Base-by-base conservation (phyloP, 92 coral and sea anemone genomes). In the Ricordea florida region DNA sequence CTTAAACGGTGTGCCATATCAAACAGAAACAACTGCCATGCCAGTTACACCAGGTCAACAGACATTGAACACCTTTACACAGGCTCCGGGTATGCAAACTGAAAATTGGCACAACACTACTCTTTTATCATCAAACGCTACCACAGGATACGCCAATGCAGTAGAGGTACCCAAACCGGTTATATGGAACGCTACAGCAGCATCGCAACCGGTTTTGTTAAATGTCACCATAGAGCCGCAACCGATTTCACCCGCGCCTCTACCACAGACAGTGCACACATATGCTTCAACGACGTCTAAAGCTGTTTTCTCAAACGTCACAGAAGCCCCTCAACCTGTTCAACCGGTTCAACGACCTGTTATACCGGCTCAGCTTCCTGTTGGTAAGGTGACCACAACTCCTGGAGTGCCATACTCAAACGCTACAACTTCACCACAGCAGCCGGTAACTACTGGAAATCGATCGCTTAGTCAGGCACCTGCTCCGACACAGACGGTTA, bases 21-120 rank as follows among this genome's bases (percentile, higher is more conserved):
- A 60, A 26, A 15, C 40, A 38, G 66, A 41, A 16, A 43, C 38
- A 3, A 52, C 65, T n/a, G 38, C 53, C 27, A 16, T 52, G 64
- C 65, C 76, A 40, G 26, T 48, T 14, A 67, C 74, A 33, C 74
- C 53, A 0, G 66, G 65, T 70, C 66, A 53, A 24, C 77, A 53
- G 65, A 18, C n/a, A n/a, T n/a, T n/a, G n/a, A n/a, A n/a, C n/a
- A n/a, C n/a, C n/a, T n/a, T n/a, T n/a, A n/a, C n/a, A n/a, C n/a
- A n/a, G n/a, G n/a, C n/a, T n/a, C n/a, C n/a, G n/a, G n/a, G n/a
- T n/a, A n/a, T n/a, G n/a, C n/a, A n/a, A n/a, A n/a, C n/a, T n/a
- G n/a, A n/a, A n/a, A n/a, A n/a, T n/a, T n/a, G n/a, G n/a, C n/a
- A n/a, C n/a, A n/a, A n/a, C n/a, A n/a, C n/a, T n/a, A n/a, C n/a